A percentile compares a stretch with the other conserved stretches of the same genome.
phyloP scores from a whole-genome alignment of 2,797 vertebrate genomes.

The Coreius guichenoti region DNA sequence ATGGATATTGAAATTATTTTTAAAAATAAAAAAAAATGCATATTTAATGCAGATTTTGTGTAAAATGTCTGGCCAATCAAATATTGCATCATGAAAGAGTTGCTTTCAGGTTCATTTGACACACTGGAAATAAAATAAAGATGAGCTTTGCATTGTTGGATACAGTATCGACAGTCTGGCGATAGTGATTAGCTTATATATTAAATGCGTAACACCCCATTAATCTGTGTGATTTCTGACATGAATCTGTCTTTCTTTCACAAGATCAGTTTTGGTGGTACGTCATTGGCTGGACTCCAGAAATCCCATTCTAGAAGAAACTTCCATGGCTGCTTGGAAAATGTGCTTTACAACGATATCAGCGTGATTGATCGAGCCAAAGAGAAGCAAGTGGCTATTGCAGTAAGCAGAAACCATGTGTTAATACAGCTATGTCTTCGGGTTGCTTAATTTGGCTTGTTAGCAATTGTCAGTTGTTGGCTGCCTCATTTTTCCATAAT shows the following conservation, averaged over 20 bases:
- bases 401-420: constrained; percentile 74
- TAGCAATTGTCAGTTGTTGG: neutral
- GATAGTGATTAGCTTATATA: neutral
- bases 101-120: neutral
- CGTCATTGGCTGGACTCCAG: constrained; percentile 77
- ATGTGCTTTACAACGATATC: constrained; percentile 86
- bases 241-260: constrained; percentile 71
- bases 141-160: neutral
- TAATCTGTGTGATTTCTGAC: constrained; percentile 42
- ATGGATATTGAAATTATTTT: neutral
- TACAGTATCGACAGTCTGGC: neutral
- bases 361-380: constrained; percentile 84
- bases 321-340: constrained; percentile 94
- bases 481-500: constrained; percentile 1
- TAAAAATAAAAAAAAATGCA: too few relatives aligned
- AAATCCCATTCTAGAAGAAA: constrained; percentile 75
- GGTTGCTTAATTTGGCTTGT: neutral
- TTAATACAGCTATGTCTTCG: neutral
- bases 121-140: neutral
- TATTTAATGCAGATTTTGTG: too few relatives aligned
- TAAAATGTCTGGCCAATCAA: neutral
- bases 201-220: neutral
- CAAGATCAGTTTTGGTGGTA: constrained; percentile 92
- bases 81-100: neutral
- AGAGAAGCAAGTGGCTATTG: constrained; percentile 77